Conservation (phyloP, 2,113 vertebrate species). For the Eurypyga helias region DNA sequence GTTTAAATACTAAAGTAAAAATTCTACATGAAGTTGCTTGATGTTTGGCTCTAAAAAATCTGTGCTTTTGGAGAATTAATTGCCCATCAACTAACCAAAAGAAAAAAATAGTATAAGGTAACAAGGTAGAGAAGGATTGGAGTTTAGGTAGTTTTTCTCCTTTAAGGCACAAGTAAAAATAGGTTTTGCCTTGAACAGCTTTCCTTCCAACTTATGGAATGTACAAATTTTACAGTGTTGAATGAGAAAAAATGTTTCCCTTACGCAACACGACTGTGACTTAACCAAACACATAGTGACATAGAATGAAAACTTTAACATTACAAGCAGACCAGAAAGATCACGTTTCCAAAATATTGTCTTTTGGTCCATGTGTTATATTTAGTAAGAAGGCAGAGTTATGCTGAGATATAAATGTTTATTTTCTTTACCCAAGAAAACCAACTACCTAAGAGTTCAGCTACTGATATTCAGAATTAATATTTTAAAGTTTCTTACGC, state of each 20-base stretch:
- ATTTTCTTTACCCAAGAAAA: background rate
- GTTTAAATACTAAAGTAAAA: background rate
- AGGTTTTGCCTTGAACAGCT: background rate
- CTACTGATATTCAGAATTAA: background rate
- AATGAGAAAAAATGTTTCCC: background rate
- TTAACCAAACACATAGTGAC: background rate
- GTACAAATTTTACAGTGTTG: background rate
- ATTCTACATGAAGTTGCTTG: background rate
- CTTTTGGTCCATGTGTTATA: background rate
- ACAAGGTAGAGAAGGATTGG: background rate
- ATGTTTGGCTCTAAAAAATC: background rate
- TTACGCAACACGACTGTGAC: background rate
- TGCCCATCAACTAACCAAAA: background rate
- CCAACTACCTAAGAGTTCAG: background rate
- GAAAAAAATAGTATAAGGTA: background rate
- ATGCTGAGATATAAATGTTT: background rate
- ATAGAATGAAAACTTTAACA: background rate
- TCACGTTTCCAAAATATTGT: background rate
- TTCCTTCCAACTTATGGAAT: background rate
- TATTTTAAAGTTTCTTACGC: background rate
- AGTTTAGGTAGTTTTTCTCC: background rate
- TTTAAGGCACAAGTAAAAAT: background rate
- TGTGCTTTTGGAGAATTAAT: background rate
- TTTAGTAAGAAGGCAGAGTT: background rate
- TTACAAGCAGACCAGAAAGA: background rate